Evolutionary conservation across 2,797 vertebrate genomes (phyloP).

Genomic region (Glossophaga mutica): DNA sequence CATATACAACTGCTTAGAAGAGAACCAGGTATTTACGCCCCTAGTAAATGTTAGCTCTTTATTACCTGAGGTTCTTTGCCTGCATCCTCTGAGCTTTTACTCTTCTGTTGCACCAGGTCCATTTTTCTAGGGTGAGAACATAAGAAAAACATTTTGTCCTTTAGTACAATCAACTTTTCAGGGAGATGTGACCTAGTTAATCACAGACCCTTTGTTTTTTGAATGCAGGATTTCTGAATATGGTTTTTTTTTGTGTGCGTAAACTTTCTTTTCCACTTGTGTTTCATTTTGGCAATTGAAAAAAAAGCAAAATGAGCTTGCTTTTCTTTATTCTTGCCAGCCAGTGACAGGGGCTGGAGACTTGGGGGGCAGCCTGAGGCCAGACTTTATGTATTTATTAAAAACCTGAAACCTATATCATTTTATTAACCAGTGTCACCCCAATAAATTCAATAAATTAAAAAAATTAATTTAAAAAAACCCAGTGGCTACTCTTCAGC

Average conservation of each 20-base stretch:
- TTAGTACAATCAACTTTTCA: background rate
- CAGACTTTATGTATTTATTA: background rate
- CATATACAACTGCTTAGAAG: background rate
- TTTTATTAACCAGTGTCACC: background rate
- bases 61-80: background rate
- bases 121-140: background rate
- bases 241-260: background rate
- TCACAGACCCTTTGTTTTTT: background rate
- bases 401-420: background rate
- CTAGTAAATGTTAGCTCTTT: background rate
- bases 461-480: background rate
- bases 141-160: background rate
- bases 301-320: background rate
- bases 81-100: background rate
- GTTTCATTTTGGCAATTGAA: background rate
- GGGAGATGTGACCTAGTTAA: background rate
- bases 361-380: background rate
- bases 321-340: constrained; percentile 4
- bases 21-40: background rate
- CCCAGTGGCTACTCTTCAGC: background rate
- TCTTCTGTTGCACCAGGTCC: background rate
- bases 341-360: background rate
- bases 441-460: background rate
- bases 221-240: background rate
- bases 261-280: background rate